These are phyloP conservation scores for Aspiorhynchus laticeps DNA, from an alignment of 2,113 vertebrate species.

Conservation along the genomic window DNA sequence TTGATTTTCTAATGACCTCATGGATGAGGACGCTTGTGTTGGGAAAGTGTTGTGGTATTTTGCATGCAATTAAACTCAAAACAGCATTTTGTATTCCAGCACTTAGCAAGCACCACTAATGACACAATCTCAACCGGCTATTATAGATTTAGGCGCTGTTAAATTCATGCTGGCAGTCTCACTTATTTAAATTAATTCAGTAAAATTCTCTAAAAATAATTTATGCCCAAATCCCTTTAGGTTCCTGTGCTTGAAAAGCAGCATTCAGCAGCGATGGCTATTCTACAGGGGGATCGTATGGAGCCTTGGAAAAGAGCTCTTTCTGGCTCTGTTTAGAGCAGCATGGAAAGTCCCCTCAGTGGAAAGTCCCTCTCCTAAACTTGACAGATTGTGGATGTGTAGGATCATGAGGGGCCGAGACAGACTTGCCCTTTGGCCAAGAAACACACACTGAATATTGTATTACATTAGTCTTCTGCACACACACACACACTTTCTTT, in stretches of 20 bases:
- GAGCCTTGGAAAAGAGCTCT: constrained; percentile 26
- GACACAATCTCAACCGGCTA: neutral
- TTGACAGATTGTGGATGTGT: constrained; percentile 58
- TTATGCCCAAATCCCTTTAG: neutral
- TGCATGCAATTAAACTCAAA: neutral
- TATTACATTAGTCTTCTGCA: constrained; percentile 54
- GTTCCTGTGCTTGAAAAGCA: constrained; percentile 4
- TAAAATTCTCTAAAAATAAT: neutral
- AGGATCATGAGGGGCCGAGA: constrained; percentile 43
- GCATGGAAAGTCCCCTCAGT: constrained; percentile 55
- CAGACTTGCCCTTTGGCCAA: constrained; percentile 60
- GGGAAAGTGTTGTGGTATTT: neutral
- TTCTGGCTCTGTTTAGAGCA: constrained; percentile 18
- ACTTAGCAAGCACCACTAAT: neutral
- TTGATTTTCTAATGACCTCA: neutral
- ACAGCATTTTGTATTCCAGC: neutral
- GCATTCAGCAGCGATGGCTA: neutral
- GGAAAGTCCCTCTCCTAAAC: constrained; percentile 58
- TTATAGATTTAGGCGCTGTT: neutral
- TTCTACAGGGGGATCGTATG: constrained; percentile 16
- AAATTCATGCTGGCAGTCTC: neutral
- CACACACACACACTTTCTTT: neutral
- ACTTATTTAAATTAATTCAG: neutral
- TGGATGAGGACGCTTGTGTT: neutral
- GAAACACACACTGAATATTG: constrained; percentile 64